Evolutionary conservation across 2,113 vertebrate genomes (phyloP), one percentile per base, ranked within the genome.

Genomic region (Stegostoma tigrinum): DNA sequence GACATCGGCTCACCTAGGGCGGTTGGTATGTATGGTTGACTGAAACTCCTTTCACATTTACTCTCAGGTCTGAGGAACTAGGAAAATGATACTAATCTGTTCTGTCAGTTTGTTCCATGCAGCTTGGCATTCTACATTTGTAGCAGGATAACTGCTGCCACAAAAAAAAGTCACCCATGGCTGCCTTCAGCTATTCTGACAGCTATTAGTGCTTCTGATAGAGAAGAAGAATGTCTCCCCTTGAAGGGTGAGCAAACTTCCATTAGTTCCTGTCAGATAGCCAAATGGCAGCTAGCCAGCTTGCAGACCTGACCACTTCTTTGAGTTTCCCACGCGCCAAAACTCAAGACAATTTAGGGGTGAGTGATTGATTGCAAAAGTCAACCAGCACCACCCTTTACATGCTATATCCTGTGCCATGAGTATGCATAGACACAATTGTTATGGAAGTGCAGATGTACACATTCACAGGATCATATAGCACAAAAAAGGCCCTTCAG

Each of bases 141-240:
- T 17, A 34, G 19, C 34, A 66, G 34, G 89, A 64, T 66, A 93
- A n/a, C 34, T 64, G 7, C 89, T 93, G 89, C 61, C 61, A 90
- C 61, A 19, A 64, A 66, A 93, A 93, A 93, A 34, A 38, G 61
- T 17, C 34, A 93, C n/a, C 61, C 89, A 93, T 93, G 52, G 61
- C n/a, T 93, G 89, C 34, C 23, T 93, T 93, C 17, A 93, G 34
- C 64, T 64, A 66, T 38, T 66, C 15, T 66, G 89, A 93, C 89
- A 93, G 89, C n/a, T 93, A 93, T 93, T 93, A 93, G 17, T 66
- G 55, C 27, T 19, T 93, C 87, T 90, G 87, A 90, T 30, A 90
- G 48, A 90, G 30, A 90, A 64, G 34, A 64, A n/a, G 8, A 34
- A 42, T 83, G 80, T 34, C 48, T 61, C 89, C 64, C 61, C 34